Percentiles rank a stretch among this genome's conserved stretches.
Evolutionary conservation across 2,888 invertebrate species (phyloP).

Genomic region (Dermolepida albohirtum): DNA sequence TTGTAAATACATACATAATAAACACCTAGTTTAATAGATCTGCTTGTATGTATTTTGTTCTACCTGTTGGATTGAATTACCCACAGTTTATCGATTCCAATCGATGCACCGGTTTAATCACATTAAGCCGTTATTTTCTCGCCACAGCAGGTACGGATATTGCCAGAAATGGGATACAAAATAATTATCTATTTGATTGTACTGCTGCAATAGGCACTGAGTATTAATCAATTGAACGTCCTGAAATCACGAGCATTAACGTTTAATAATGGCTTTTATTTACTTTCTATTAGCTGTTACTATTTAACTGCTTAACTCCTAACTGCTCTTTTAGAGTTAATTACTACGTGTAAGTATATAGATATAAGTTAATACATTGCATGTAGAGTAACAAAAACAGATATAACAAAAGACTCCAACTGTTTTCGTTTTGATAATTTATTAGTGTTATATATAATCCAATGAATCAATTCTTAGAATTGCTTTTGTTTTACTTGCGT

Average conservation of each 20-base stretch:
- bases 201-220: conserved; percentile 16
- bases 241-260: conserved; percentile 16
- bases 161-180: conserved; percentile 34
- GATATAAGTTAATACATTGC: background rate
- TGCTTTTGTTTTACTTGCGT: no score
- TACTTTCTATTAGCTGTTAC: conserved; percentile 19
- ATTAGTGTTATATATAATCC: no score
- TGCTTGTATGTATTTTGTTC: background rate
- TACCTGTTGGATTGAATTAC: conserved; percentile 23
- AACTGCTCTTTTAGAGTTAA: background rate
- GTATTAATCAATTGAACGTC: conserved; percentile 14
- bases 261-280: conserved; percentile 26
- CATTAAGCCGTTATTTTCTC: conserved; percentile 23
- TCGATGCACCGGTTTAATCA: conserved; percentile 16
- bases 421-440: no score
- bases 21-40: no score
- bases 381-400: background rate
- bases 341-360: no score
- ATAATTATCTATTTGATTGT: conserved; percentile 33
- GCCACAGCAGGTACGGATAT: conserved; percentile 20
- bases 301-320: conserved; percentile 16
- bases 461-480: no score
- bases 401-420: no score
- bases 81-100: conserved; percentile 25
- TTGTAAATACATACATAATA: no score